Evolutionary conservation across 2,113 vertebrate species (phyloP), one percentile per base, ranked within the genome.

Genomic region (Callopanchax toddi): DNA sequence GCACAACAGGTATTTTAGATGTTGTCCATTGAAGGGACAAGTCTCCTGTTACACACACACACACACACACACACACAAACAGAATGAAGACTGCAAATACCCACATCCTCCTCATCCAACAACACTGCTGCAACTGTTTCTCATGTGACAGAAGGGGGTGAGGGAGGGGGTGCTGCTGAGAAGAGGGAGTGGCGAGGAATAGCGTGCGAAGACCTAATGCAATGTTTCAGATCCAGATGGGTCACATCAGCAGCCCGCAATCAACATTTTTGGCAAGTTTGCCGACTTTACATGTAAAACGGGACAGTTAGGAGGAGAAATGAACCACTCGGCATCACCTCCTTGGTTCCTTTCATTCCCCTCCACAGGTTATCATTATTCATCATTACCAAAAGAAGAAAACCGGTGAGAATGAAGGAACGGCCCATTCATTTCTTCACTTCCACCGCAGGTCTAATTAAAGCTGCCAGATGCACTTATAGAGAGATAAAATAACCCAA

Each of bases 151-250:
- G 67, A 37, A 12, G 67, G 36, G 32, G 60, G 68, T 72, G 36
- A 51, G 5, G 29, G 46, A n/a, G 34, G 65, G 63, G n/a, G 56
- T 53, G 66, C 40, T 62, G 62, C 12, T 44, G 62, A 86, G 66
- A 61, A 10, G 80, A 80, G 74, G 79, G 83, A 87, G 87, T 71
- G 79, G 55, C 50, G 34, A 67, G 53, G 83, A 80, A 89, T 90
- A 87, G 90, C 87, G 88, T 90, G 91, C 87, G 74, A 91, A 88
- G 87, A 77, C 65, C 78, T 91, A 87, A 92, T 92, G 84, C 81
- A 78, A 77, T 40, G 80, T 82, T 86, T 90, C 70, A 83, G 73
- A 54, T 85, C 85, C 88, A 90, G 86, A 89, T 85, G 83, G 85
- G 89, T 89, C 86, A 89, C 87, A 89, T 91, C 86, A 86, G 84